phyloP scores from a whole-genome alignment of 2,113 vertebrate genomes.

The Anolis carolinensis region DNA sequence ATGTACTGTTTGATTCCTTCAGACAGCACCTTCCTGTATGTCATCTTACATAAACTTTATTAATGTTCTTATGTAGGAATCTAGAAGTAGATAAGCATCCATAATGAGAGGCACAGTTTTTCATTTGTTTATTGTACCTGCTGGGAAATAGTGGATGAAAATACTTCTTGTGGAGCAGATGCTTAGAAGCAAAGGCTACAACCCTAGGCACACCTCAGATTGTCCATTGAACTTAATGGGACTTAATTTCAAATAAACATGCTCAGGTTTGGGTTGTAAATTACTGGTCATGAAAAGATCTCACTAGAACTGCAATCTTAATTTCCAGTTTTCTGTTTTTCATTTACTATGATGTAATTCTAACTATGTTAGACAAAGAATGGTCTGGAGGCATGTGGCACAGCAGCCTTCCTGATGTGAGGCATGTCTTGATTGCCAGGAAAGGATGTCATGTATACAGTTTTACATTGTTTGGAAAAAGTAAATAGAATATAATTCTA shows the following conservation, averaged over 20 bases:
- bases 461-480: background rate
- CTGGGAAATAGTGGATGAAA: background rate
- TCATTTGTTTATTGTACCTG: background rate
- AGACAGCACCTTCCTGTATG: background rate
- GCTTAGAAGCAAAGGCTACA: background rate
- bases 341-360: background rate
- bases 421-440: background rate
- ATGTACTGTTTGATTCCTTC: background rate
- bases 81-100: background rate
- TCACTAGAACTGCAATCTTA: background rate
- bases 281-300: background rate
- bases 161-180: background rate
- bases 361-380: background rate
- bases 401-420: background rate
- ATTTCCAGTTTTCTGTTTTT: constrained; percentile 12
- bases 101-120: background rate
- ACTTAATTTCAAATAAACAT: background rate
- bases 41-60: background rate
- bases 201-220: background rate
- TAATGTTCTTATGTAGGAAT: background rate
- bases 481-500: background rate
- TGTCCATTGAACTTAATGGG: background rate
- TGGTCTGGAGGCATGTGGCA: background rate
- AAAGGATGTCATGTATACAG: background rate
- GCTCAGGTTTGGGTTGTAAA: background rate